phyloP scores from a whole-genome alignment of 2,113 vertebrate species.

The Ochotona princeps region DNA sequence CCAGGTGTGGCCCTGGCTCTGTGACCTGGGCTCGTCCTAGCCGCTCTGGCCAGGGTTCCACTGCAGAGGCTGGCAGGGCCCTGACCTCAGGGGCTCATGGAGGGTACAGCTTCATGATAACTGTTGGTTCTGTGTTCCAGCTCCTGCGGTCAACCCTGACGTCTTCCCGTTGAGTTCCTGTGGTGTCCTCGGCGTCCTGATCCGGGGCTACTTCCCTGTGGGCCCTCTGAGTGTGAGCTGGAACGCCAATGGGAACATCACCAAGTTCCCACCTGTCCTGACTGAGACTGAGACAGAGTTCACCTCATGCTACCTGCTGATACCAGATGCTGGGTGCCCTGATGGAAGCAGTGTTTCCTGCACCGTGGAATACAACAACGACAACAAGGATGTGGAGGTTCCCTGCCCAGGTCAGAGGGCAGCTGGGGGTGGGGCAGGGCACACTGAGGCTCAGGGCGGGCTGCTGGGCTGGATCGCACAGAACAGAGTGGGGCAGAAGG shows the following conservation, averaged over 20 bases:
- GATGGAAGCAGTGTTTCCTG: fast-evolving
- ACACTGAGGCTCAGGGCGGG: too few relatives aligned
- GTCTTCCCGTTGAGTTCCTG: background rate
- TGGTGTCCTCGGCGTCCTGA: constrained; percentile 50
- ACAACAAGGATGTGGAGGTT: fast-evolving
- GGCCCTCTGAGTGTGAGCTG: constrained; percentile 1
- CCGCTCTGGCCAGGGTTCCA: background rate
- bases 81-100: fast-evolving
- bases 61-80: fast-evolving
- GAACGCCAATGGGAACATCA: fast-evolving
- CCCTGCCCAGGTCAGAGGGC: background rate
- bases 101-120: background rate
- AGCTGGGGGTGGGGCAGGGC: background rate
- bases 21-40: background rate
- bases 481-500: too few relatives aligned
- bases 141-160: fast-evolving
- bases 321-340: too few relatives aligned
- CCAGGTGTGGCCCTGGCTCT: fast-evolving
- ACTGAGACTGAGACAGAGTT: fast-evolving
- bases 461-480: fast-evolving
- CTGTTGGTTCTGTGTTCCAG: background rate
- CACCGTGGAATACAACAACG: fast-evolving
- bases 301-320: constrained; percentile 57
- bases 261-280: background rate
- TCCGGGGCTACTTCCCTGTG: constrained; percentile 48